phyloP scores from a whole-genome alignment of 92 coral and sea anemone species.

The Phenganax marumi region DNA sequence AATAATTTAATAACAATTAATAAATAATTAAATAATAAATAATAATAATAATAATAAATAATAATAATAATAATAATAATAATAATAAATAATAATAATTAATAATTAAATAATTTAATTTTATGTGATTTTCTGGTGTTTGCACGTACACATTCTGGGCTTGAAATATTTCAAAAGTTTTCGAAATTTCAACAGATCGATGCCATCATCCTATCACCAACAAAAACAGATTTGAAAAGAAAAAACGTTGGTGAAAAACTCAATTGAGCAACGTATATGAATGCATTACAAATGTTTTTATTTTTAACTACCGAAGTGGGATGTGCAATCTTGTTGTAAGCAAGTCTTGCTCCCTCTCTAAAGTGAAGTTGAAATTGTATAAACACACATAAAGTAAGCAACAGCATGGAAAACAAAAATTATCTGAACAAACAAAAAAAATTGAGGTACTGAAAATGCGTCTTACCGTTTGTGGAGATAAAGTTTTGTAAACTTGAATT shows the following conservation, averaged over 20 bases:
- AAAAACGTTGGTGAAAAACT: background rate
- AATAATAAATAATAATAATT: too few species aligned
- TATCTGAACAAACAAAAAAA: background rate
- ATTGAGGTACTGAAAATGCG: too few species aligned
- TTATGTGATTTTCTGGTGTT: background rate
- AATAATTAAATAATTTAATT: too few species aligned
- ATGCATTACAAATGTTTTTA: background rate
- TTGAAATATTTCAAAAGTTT: conserved; percentile 73
- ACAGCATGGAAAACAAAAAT: background rate
- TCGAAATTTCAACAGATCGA: conserved; percentile 53
- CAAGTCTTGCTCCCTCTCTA: conserved; percentile 34
- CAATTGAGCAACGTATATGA: background rate
- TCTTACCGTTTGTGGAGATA: conserved; percentile 84
- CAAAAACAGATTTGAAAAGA: background rate
- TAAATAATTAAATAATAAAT: too few species aligned
- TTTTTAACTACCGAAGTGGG: background rate
- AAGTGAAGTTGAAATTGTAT: too few species aligned
- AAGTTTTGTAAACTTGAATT: conserved; percentile 77
- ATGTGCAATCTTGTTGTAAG: conserved; percentile 19
- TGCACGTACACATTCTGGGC: conserved; percentile 80
- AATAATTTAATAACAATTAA: too few species aligned
- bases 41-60: too few species aligned
- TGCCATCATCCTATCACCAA: conserved; percentile 41
- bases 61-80: too few species aligned
- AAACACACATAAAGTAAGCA: background rate